phyloP scores from a whole-genome alignment of 2,113 vertebrate genomes.

The Aldabrachelys gigantea region DNA sequence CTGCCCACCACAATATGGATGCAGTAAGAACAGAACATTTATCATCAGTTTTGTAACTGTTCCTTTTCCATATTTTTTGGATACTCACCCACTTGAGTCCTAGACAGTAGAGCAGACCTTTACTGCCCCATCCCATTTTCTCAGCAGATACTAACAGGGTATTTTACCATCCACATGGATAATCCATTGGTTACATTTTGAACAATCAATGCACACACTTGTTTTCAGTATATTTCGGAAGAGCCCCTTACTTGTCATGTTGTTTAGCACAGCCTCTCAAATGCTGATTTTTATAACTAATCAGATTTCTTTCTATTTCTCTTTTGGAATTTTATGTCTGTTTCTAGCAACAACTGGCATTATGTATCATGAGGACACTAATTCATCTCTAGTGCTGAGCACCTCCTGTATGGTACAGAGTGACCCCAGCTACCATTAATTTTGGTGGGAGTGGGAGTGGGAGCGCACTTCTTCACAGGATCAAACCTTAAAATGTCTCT shows the following conservation, averaged over 20 bases:
- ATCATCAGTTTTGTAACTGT: neutral
- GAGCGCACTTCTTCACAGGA: neutral
- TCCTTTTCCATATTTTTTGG: neutral
- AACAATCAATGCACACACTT: neutral
- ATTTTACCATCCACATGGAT: fast-evolving
- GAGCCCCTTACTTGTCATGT: neutral
- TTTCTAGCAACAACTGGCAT: neutral
- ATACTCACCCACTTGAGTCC: neutral
- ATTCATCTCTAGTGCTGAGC: neutral
- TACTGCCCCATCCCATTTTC: neutral
- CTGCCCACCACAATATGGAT: neutral
- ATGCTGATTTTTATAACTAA: neutral
- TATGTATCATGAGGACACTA: neutral
- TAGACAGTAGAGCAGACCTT: neutral
- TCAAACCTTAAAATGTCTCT: neutral
- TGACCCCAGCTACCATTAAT: neutral
- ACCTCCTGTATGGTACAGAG: neutral
- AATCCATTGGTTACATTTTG: neutral
- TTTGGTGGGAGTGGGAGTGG: neutral
- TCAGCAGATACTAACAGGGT: neutral
- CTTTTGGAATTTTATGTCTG: neutral
- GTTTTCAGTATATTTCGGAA: neutral
- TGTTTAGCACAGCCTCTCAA: neutral
- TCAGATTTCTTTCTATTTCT: neutral
- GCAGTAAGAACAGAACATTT: neutral